Conservation (phyloP, 2,888 invertebrate species). For the Spilosoma lubricipeda region DNA sequence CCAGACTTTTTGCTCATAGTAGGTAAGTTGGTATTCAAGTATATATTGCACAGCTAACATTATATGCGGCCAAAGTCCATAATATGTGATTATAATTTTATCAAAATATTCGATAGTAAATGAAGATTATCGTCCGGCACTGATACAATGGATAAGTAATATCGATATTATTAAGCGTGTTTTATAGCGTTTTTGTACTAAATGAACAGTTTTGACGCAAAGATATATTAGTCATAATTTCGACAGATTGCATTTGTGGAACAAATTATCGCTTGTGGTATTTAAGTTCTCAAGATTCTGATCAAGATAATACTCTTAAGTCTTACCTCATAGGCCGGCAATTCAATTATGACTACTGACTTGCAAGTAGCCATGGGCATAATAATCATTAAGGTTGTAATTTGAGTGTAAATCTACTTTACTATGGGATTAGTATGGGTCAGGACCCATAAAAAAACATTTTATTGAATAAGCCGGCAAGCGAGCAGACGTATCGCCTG, state of each 20-base stretch:
- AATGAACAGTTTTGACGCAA: background rate
- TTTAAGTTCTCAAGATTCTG: background rate
- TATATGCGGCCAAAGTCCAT: background rate
- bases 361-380: too few relatives aligned
- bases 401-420: too few relatives aligned
- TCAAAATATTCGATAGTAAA: conserved; percentile 16
- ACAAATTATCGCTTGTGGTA: background rate
- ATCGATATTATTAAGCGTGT: conserved; percentile 9
- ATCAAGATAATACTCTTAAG: too few relatives aligned
- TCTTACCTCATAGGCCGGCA: too few relatives aligned
- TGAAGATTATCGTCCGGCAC: conserved; percentile 6
- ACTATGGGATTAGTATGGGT: too few relatives aligned
- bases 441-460: too few relatives aligned
- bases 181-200: background rate
- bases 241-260: background rate
- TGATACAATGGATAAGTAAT: conserved; percentile 14
- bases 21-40: background rate
- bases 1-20: background rate
- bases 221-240: background rate
- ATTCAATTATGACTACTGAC: too few relatives aligned
- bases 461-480: too few relatives aligned
- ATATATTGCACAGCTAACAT: conserved; percentile 4
- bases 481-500: too few relatives aligned
- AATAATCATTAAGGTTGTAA: too few relatives aligned
- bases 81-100: conserved; percentile 18